Base-by-base conservation (phyloP, 2,888 invertebrate genomes). In the Limnephilus rhombicus region DNA sequence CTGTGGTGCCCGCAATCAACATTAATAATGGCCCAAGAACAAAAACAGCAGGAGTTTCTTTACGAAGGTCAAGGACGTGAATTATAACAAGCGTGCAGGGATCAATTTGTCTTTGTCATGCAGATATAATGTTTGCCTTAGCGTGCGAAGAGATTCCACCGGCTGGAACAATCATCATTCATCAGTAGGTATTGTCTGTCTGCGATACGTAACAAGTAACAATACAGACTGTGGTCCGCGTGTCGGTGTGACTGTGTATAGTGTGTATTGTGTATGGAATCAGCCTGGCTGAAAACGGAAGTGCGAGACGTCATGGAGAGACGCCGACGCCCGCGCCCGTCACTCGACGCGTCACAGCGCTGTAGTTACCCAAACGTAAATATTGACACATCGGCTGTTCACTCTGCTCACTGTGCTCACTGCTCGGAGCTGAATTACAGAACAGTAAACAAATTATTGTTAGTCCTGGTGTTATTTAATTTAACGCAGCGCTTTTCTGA, bases 321-420 rank as follows among this genome's bases (percentile, higher is more conserved):
- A 86, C 85, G 85, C 86, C 86, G 86, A 18, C 53, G 53, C 49
- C 45, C 13, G 45, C 45, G 85, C 45, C 86, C 86, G 86, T 86
- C 41, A 86, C 83, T 3, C 45, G 86, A 24, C 86, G 86, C 86
- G 86, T 86, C 86, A 86, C 68, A n/a, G 37, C 5, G 31, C 88
- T 53, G 53, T 29, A 88, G 88, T 34, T 53, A 53, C 7, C 34
- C 53, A 80, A 88, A 88, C 31, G 88, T 88, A 88, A 88, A 88
- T 68, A 88, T 68, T 88, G 68, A 88, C 88, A 88, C 53, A 31
- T 88, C 53, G 29, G 29, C 81, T 49, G 18, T 18, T 53, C 53
- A 7, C 15, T 53, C 18, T 53, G 53, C 53, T 53, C 18, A n/a
- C 68, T 9, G 83, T 53, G 5, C 53, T 53, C 18, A n/a, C 68